Evolutionary conservation across 2,113 vertebrate species (phyloP), one percentile per base, ranked within the genome.

Genomic region (Campylomormyrus numenius): DNA sequence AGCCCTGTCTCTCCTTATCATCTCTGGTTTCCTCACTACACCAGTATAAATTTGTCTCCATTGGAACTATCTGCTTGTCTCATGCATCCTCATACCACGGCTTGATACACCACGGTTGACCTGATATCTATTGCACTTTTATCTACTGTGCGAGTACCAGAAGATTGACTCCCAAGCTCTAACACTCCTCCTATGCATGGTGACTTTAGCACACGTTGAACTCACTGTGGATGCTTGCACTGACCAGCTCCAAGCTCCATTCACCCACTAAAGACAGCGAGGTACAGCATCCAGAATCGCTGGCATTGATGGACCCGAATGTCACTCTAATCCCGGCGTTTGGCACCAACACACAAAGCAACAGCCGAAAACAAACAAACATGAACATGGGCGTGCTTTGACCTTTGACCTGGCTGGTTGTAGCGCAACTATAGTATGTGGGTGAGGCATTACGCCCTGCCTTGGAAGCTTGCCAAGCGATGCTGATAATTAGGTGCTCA

Each of bases 21-120:
- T 24, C 31, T 19, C 10, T 77, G 11, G 39, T 27, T 48, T 85
- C 89, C 13, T 90, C 77, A 70, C 52, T 77, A 88, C 88, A 70
- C 90, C 90, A 88, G 90, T 1, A 39, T 84, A 66, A 80, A 91
- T 93, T 88, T 90, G 90, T 50, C 93, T 86, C 89, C 88, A 90
- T 62, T 85, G 86, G 3, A 77, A 88, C 90, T 92, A 92, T 93
- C 92, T 92, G 90, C 91, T 91, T 89, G 92, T 90, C 91, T 91
- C 92, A 90, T 89, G 88, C 91, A 85, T 90, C 84, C 86, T 56
- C 84, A 87, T 84, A 80, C 85, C 70, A 83, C 70, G 24, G 48
- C 89, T 70, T 70, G 62, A 70, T 31, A 11, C 9, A 13, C 10
- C n/a, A 27, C 1, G 0, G n/a, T 11, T n/a, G 56, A 88, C 90